Evolutionary conservation across 2,113 vertebrate species (phyloP).

Genomic region (Murina feae): DNA sequence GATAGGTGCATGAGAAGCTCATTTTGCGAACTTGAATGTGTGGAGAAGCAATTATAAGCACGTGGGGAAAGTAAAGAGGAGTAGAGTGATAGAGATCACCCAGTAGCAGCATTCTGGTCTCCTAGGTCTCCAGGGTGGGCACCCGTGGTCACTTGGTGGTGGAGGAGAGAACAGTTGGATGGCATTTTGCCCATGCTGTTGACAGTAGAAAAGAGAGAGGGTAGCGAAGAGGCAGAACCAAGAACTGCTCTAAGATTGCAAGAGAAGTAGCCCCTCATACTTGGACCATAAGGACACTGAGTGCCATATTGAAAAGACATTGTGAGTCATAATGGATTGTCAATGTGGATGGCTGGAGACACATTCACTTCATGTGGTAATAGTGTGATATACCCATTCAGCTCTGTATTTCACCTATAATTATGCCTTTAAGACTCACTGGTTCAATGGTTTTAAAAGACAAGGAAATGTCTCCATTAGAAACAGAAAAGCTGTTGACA

Average conservation of each 20-base stretch:
- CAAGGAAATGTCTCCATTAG: neutral
- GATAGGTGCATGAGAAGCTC: neutral
- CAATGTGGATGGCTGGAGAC: neutral
- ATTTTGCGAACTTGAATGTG: neutral
- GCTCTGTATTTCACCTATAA: neutral
- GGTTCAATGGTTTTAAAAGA: neutral
- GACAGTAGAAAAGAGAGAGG: neutral
- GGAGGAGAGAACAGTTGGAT: neutral
- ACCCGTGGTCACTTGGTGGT: neutral
- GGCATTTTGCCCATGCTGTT: neutral
- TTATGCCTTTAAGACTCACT: neutral
- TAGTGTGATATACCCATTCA: neutral
- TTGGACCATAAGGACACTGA: neutral
- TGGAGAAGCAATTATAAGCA: neutral
- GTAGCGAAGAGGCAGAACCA: neutral
- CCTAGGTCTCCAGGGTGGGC: neutral
- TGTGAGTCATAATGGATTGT: neutral
- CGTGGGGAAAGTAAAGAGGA: neutral
- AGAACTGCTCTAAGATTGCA: neutral
- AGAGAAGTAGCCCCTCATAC: neutral
- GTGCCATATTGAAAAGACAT: neutral
- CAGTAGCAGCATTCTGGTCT: neutral
- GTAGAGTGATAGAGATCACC: neutral
- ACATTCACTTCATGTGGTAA: neutral
- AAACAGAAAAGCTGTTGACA: conserved; percentile 1